Base-by-base conservation (phyloP, 2,888 invertebrate species). In the Acronicta alni region DNA sequence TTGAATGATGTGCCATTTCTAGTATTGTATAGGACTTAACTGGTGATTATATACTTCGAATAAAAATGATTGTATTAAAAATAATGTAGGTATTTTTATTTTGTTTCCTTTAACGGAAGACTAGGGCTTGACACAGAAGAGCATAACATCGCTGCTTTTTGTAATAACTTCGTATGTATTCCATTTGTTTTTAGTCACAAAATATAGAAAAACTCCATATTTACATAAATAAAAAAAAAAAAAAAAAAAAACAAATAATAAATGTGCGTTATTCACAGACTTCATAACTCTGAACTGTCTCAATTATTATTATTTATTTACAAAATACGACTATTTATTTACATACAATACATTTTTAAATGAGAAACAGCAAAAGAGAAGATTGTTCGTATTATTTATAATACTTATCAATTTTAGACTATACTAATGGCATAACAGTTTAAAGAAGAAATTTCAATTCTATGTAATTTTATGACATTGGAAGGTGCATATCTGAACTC, bases 1-100 rank as follows among this genome's bases (percentile, higher is more conserved):
- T 64, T 57, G 8, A 71, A 72, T 68, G 0, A 77, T 72, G 81
- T 79, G 80, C 75, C 82, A 82, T 79, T 72, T 57, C 54, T 59
- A 66, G 52, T 48, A 63, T 42, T 56, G 41, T 43, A 42, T 42
- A 63, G 45, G 47, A 72, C 47, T 58, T 51, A 38, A 61, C 49
- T 59, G 64, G 61, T 71, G 68, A 65, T 58, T 71, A 71, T 46
- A 71, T 26, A 30, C 30, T 63, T 66, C 45, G 45, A 77, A 73
- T 77, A 73, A 77, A 77, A 59, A 41, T 60, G 23, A 66, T 67
- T 67, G 67, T 58, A 59, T 57, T 54, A 55, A 58, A 64, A 66
- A 54, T 45, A 15, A 53, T 18, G 55, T 45, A 35, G 62, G 30
- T 20, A 41, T 48, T 58, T 60, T 66, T 26, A 53, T 66, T 66